phyloP scores from a whole-genome alignment of 2,888 invertebrate species.

The Scaptomyza parva region DNA sequence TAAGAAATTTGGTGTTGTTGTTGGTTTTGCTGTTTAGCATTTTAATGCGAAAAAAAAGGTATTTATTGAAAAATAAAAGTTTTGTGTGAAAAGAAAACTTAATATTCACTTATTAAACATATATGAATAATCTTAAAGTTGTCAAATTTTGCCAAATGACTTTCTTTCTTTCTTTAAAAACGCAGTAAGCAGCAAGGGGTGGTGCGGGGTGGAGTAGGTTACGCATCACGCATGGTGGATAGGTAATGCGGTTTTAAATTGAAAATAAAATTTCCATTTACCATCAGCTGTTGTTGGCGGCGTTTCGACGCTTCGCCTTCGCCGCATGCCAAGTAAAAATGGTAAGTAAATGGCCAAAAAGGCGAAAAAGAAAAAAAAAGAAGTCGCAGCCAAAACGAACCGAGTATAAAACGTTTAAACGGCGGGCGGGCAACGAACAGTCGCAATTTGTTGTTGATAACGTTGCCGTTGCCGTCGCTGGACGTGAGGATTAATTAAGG shows the following conservation, averaged over 20 bases:
- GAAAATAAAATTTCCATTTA: conserved; percentile 49
- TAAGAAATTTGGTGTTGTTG: conserved; percentile 36
- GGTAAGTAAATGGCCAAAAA: conserved; percentile 41
- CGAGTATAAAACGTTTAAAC: conserved; percentile 62
- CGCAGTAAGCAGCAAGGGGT: no score
- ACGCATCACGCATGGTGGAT: conserved; percentile 26
- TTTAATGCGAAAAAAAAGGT: conserved; percentile 22
- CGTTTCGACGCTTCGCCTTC: conserved; percentile 3
- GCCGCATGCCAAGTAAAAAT: conserved; percentile 57
- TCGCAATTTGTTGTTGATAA: conserved; percentile 38
- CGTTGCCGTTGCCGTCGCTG: conserved; percentile 7
- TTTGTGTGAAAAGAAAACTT: conserved; percentile 29
- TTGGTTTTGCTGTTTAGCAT: conserved; percentile 15
- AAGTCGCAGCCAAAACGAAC: conserved; percentile 2
- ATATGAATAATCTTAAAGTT: no score
- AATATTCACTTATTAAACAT: background rate
- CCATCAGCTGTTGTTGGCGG: conserved; percentile 24
- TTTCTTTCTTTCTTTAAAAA: no score
- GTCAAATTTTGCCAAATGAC: no score
- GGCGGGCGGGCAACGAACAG: conserved; percentile 56
- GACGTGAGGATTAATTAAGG: conserved; percentile 40
- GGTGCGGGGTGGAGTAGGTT: no score
- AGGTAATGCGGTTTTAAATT: conserved; percentile 15
- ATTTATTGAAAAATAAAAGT: conserved; percentile 8
- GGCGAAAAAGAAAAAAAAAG: background rate